A percentile compares a stretch with the other conserved stretches of the same genome.
Evolutionary conservation across 2,797 vertebrate genomes (phyloP).

Genomic region (Sylvia borin): DNA sequence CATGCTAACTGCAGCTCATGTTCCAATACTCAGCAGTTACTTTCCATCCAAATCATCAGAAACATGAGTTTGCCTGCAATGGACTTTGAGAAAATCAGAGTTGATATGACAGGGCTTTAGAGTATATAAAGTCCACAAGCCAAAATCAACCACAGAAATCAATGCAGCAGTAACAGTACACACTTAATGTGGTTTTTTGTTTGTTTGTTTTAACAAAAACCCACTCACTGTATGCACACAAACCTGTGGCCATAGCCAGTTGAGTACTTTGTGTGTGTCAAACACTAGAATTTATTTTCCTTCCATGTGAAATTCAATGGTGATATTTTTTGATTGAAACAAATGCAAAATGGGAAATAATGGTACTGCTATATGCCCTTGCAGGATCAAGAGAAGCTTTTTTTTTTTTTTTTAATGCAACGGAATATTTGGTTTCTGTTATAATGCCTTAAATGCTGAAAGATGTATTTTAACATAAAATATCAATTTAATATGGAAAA

Average conservation of each 20-base stretch:
- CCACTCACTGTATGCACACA: neutral
- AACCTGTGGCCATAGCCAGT: neutral
- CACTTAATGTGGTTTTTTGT: neutral
- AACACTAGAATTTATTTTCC: neutral
- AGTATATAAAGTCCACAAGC: neutral
- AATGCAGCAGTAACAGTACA: neutral
- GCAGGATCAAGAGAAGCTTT: neutral
- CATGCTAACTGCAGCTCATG: neutral
- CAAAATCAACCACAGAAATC: neutral
- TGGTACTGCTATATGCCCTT: neutral
- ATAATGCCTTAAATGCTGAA: neutral
- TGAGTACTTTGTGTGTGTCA: neutral
- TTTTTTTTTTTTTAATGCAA: neutral
- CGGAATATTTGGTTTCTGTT: neutral
- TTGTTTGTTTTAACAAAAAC: neutral
- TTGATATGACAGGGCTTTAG: neutral
- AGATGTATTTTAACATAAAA: neutral
- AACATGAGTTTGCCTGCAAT: neutral
- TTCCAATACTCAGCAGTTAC: neutral
- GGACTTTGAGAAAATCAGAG: neutral
- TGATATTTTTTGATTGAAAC: neutral
- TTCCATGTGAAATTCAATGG: neutral
- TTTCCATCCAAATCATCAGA: neutral
- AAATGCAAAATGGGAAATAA: neutral
- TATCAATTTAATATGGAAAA: neutral